Conservation (phyloP, 2,113 vertebrate genomes). For the Taxidea taxus region DNA sequence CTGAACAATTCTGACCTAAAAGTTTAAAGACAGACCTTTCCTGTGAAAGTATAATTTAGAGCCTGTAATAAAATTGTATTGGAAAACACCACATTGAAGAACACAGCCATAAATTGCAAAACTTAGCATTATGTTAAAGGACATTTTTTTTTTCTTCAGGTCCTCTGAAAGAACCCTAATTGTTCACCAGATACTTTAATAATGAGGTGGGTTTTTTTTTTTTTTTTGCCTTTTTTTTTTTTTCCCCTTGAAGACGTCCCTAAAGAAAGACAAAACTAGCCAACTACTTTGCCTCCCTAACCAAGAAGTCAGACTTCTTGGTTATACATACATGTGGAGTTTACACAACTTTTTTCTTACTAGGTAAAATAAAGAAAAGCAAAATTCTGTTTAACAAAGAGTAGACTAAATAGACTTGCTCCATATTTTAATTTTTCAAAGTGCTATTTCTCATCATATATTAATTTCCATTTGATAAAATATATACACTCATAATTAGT, state of each 20-base stretch:
- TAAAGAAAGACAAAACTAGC: conserved; percentile 10
- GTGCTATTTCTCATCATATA: conserved; percentile 37
- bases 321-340: not conserved
- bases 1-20: conserved; percentile 85
- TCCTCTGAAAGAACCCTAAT: conserved; percentile 41
- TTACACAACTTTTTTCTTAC: conserved; percentile 8
- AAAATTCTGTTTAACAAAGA: conserved; percentile 8
- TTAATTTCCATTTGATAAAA: conserved; percentile 64
- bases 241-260: not conserved
- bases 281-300: not conserved
- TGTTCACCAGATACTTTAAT: conserved; percentile 47
- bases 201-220: conserved; percentile 55
- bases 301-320: not conserved
- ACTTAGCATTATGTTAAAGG: conserved; percentile 76
- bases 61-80: conserved; percentile 80
- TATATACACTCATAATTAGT: conserved; percentile 43
- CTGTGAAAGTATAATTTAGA: conserved; percentile 82
- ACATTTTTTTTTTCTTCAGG: conserved; percentile 22
- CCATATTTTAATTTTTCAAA: conserved; percentile 61
- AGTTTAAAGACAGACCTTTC: conserved; percentile 83
- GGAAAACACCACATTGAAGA: conserved; percentile 81
- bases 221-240: not conserved
- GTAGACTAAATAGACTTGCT: not conserved
- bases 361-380: conserved; percentile 28
- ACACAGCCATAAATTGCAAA: conserved; percentile 77